These are phyloP conservation scores for Pterocles burchelli DNA, from an alignment of 2,113 vertebrate species.

Conservation along the genomic window DNA sequence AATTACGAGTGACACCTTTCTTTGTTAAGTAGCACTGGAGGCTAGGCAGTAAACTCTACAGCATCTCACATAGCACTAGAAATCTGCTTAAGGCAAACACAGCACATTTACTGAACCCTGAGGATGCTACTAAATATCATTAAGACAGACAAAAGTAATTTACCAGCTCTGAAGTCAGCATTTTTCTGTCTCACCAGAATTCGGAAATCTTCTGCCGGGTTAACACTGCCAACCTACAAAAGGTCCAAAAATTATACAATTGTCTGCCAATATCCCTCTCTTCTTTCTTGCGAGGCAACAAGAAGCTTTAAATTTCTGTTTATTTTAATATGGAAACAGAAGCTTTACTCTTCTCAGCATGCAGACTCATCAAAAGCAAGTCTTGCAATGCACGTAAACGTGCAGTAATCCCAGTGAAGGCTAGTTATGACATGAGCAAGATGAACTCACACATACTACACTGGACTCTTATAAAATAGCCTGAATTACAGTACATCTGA, in stretches of 20 bases:
- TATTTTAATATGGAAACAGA: background rate
- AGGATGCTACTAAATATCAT: background rate
- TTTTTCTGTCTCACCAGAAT: constrained; percentile 83
- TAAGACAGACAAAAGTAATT: constrained; percentile 23
- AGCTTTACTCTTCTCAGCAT: background rate
- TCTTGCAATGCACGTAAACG: background rate
- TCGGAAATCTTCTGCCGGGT: constrained; percentile 87
- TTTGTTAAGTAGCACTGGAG: background rate
- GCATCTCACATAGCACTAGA: background rate
- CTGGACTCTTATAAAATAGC: background rate
- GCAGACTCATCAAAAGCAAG: background rate
- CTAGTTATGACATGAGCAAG: background rate
- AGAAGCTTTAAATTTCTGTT: background rate
- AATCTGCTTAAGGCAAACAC: background rate
- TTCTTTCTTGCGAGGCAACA: background rate
- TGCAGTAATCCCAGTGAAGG: background rate
- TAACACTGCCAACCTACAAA: constrained; percentile 91
- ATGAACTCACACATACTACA: background rate
- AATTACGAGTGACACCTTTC: background rate
- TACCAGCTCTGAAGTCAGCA: constrained; percentile 86
- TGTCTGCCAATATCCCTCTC: background rate
- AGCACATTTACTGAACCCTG: background rate
- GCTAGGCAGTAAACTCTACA: background rate
- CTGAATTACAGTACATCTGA: too few species aligned
- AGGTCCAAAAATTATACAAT: background rate